Conservation (phyloP, 2,797 vertebrate species). For the Gallinago nigripennis region DNA sequence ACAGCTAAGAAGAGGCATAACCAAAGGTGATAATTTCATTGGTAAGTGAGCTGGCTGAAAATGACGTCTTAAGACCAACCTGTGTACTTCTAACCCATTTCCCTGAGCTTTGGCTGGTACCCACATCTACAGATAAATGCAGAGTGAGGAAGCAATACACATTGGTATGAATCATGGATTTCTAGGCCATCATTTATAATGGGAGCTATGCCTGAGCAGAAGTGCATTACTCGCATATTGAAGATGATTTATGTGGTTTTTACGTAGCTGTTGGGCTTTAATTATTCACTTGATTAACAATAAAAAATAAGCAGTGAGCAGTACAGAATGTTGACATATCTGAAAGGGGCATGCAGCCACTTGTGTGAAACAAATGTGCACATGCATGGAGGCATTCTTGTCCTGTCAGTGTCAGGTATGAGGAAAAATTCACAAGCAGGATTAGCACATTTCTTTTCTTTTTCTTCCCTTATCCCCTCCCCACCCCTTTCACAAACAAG, state of each 20-base stretch:
- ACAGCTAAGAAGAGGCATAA: background rate
- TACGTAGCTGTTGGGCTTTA: slow-evolving; percentile 71
- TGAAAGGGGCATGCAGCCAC: slow-evolving; percentile 30
- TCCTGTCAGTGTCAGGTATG: slow-evolving; percentile 4
- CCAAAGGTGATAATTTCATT: background rate
- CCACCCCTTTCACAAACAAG: slow-evolving; percentile 53
- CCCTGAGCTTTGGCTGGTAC: background rate
- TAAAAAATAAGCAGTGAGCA: slow-evolving; percentile 75
- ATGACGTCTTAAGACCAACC: background rate
- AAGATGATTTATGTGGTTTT: slow-evolving; percentile 74
- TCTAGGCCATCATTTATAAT: slow-evolving; percentile 62
- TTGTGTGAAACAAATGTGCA: slow-evolving; percentile 9
- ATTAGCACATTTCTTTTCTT: slow-evolving; percentile 55
- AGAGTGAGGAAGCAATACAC: background rate
- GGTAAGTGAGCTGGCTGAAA: background rate
- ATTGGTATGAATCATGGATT: slow-evolving; percentile 51
- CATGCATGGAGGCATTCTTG: background rate
- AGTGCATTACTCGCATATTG: slow-evolving; percentile 46
- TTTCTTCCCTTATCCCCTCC: background rate
- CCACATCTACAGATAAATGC: slow-evolving; percentile 12
- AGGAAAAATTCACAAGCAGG: slow-evolving; percentile 51
- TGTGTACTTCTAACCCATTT: background rate
- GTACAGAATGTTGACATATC: slow-evolving; percentile 49
- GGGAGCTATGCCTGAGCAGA: slow-evolving; percentile 49
- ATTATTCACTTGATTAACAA: slow-evolving; percentile 82